A percentile compares a stretch with the other conserved stretches of the same genome.
Evolutionary conservation across 2,113 vertebrate species (phyloP).

Genomic region (Neodontobutis hainanensis): DNA sequence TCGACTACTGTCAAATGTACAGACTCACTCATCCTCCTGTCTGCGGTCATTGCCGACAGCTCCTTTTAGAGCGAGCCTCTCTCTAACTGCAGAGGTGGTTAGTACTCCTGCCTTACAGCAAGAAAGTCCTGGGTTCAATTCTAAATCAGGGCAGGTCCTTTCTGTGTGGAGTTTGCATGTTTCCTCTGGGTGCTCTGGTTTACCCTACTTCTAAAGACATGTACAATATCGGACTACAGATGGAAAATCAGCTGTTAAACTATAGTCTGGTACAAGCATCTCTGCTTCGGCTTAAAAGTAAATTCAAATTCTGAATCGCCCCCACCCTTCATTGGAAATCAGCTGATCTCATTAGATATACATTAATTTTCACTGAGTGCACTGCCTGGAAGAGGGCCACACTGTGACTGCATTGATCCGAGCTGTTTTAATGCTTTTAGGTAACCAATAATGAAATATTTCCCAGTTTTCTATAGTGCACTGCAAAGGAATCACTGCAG

Average conservation of each 20-base stretch:
- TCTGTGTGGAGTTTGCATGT: too few relatives aligned
- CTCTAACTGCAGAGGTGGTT: constrained; percentile 18
- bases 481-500: constrained; percentile 1
- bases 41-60: too few relatives aligned
- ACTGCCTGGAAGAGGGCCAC: constrained; percentile 46
- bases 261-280: too few relatives aligned
- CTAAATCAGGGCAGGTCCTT: too few relatives aligned
- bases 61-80: constrained; percentile 16
- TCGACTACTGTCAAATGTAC: constrained; percentile 7
- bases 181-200: too few relatives aligned
- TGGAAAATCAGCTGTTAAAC: too few relatives aligned
- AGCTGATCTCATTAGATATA: constrained; percentile 62
- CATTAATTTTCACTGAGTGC: constrained; percentile 60
- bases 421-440: constrained; percentile 41
- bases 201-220: too few relatives aligned
- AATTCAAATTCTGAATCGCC: constrained; percentile 10
- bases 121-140: too few relatives aligned
- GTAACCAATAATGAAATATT: constrained; percentile 45
- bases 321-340: constrained; percentile 32
- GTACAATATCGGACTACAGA: too few relatives aligned
- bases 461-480: constrained; percentile 9
- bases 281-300: too few relatives aligned
- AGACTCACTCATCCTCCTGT: constrained; percentile 16
- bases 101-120: not conserved
- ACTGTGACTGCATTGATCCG: constrained; percentile 39